Conservation (phyloP, 2,113 vertebrate species). For the Cyanoderma ruficeps region DNA sequence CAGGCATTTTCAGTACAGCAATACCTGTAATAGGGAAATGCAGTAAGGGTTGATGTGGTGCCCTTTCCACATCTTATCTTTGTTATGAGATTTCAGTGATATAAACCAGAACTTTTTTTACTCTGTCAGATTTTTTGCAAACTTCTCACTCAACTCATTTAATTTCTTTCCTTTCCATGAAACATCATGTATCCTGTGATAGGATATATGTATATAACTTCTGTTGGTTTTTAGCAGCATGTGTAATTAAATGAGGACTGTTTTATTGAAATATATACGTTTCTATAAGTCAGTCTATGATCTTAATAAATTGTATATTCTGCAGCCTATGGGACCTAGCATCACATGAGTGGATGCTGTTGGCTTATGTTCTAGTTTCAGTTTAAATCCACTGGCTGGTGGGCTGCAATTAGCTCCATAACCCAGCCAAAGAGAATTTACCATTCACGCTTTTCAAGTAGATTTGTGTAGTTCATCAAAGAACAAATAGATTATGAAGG, state of each 20-base stretch:
- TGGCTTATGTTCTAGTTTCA: background rate
- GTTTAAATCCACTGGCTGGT: background rate
- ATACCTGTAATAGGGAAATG: background rate
- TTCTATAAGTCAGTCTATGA: background rate
- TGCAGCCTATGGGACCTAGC: background rate
- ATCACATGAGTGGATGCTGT: background rate
- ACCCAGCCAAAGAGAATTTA: slow-evolving; percentile 17
- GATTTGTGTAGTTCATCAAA: slow-evolving; percentile 30
- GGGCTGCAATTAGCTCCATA: slow-evolving; percentile 20
- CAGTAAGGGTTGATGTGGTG: accelerated
- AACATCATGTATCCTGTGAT: background rate
- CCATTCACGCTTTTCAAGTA: background rate
- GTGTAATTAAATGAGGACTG: background rate
- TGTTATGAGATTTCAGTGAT: background rate
- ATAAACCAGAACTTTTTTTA: background rate
- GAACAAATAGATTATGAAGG: slow-evolving; percentile 13
- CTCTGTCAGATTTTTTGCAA: background rate
- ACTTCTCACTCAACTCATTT: background rate
- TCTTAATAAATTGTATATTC: background rate
- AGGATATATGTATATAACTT: background rate
- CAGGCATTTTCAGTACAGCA: background rate
- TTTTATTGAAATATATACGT: background rate
- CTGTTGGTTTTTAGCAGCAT: background rate
- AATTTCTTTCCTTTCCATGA: background rate
- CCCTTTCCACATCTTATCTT: background rate